Conservation (phyloP, 2,113 vertebrate genomes). For the Crotalus horridus region DNA sequence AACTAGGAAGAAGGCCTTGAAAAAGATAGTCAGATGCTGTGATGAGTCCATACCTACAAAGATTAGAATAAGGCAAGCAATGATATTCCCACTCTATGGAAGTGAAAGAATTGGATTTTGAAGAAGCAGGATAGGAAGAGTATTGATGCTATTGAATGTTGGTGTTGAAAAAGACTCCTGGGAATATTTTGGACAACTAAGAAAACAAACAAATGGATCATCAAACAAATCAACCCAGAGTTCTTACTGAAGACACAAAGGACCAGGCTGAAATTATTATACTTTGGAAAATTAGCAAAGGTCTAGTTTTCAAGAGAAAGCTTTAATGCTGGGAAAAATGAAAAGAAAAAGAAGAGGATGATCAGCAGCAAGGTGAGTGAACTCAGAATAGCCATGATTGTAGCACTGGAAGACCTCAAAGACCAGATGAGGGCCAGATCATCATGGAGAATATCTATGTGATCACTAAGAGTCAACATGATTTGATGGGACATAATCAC, state of each 20-base stretch:
- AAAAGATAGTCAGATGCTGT: not conserved
- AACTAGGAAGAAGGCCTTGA: not conserved
- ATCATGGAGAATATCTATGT: not conserved
- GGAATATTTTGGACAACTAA: not conserved
- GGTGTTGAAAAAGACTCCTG: not conserved
- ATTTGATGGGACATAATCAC: not conserved
- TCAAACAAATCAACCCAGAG: not conserved
- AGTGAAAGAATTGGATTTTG: not conserved
- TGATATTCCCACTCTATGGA: not conserved
- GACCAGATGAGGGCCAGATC: not conserved
- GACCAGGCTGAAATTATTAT: not conserved
- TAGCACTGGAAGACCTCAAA: not conserved
- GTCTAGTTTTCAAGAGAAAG: not conserved
- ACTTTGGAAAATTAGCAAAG: not conserved
- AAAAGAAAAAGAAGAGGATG: not conserved
- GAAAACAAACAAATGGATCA: not conserved
- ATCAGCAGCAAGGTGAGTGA: not conserved
- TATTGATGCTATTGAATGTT: not conserved
- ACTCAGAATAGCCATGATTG: not conserved
- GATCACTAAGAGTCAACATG: not conserved
- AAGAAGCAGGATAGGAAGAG: not conserved
- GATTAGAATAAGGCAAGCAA: not conserved
- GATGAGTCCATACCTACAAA: not conserved
- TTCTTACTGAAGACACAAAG: not conserved
- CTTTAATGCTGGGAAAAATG: not conserved